Base-by-base conservation (phyloP, 2,888 invertebrate genomes). In the Lycaena phlaeas region DNA sequence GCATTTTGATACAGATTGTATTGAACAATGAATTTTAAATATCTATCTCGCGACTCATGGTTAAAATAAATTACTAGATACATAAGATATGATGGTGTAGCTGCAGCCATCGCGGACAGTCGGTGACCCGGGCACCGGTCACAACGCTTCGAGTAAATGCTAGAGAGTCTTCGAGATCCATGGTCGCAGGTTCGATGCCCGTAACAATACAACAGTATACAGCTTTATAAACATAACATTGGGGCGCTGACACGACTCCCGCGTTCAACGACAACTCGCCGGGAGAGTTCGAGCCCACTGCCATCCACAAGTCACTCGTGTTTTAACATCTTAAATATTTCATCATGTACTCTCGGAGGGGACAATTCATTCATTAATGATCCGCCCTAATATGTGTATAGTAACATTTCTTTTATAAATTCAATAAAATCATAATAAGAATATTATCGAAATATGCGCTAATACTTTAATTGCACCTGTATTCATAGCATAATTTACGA, bases 111-210 rank as follows among this genome's bases (percentile, higher is more conserved):
- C 22, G 6, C 4, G 22, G 3, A 2, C 22, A 7, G 7, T 31
- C 17, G 18, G 31, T 31, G 31, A 34, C 34, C 18, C 1, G 12
- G 12, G 34, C 11, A 6, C 15, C 31, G 12, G 18, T 34, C 34
- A 34, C 34, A 34, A 34, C 34, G 34, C 22, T 12, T 14, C 22
- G 34, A 34, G 31, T 31, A 31, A 31, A 31, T 31, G 31, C 31
- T 17, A 31, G 31, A 30, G 29, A 31, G 34, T 34, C 34, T 12
- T 10, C 18, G 34, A 34, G 22, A 22, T 11, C 22, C 22, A 22
- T 22, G 34, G 14, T 7, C 11, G 11, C 18, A 5, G 22, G 34
- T 22, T 14, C 34, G 9, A 22, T 9, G 7, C 22, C 34, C 34
- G 22, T 11, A 15, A 17, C 17, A 18, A 18, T 11, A 18, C 31